Evolutionary conservation across 2,113 vertebrate genomes (phyloP).

Genomic region (Grus americana): DNA sequence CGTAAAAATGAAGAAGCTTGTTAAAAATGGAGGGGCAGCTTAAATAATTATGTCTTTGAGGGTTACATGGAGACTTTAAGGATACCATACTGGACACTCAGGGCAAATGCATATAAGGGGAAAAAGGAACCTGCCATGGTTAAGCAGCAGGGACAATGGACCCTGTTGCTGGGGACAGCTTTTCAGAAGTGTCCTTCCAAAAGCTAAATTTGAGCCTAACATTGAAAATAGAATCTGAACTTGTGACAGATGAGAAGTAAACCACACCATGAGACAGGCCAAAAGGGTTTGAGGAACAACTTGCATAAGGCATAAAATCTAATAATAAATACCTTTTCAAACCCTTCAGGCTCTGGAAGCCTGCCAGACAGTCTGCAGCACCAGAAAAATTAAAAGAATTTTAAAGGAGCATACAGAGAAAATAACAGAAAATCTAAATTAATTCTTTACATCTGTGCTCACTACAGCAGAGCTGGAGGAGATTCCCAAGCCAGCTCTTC

Average conservation of each 20-base stretch:
- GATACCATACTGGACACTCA: not conserved
- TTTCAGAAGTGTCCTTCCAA: constrained; percentile 3
- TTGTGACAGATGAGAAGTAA: constrained; percentile 27
- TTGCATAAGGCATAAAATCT: constrained; percentile 21
- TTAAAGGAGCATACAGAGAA: not conserved
- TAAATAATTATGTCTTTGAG: not conserved
- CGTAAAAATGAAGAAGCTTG: not conserved
- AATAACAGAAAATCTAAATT: not conserved
- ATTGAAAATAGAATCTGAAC: constrained; percentile 7
- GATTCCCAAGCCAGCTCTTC: not conserved
- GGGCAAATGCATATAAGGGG: not conserved
- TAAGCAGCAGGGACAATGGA: not conserved
- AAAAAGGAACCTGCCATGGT: not conserved
- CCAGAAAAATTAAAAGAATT: not conserved
- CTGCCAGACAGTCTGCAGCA: not conserved
- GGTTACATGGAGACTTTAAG: not conserved
- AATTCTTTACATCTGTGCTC: not conserved
- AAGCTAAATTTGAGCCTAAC: not conserved
- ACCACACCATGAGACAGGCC: not conserved
- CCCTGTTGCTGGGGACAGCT: not conserved
- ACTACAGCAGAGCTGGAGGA: not conserved
- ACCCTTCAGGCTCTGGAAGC: not conserved
- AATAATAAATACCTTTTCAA: constrained; percentile 36
- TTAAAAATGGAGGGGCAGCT: not conserved
- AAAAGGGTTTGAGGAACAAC: constrained; percentile 1